A percentile compares a stretch with the other conserved stretches of the same genome.
phyloP scores from a whole-genome alignment of 2,888 invertebrate species.

The Alcis repandata region DNA sequence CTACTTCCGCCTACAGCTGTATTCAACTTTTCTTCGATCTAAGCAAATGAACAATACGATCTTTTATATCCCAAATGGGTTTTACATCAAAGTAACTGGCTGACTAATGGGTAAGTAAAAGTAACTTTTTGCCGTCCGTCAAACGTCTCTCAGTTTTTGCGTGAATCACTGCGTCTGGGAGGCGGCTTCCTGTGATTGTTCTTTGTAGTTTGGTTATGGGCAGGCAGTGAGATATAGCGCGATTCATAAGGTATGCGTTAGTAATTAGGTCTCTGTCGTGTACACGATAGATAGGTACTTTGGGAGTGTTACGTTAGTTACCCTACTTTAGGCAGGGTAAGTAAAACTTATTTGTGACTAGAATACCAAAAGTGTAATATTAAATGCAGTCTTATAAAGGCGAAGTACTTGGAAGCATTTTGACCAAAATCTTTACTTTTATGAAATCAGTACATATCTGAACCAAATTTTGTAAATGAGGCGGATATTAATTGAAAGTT shows the following conservation, averaged over 20 bases:
- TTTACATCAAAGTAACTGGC: background rate
- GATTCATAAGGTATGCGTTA: constrained; percentile 12
- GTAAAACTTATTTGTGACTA: too few species aligned
- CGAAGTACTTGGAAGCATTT: too few species aligned
- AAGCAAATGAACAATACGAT: background rate
- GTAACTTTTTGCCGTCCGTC: background rate
- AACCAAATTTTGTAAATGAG: too few species aligned
- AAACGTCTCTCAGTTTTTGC: constrained; percentile 1
- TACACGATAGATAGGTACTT: too few species aligned
- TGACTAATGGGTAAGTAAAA: background rate
- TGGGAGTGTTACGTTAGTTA: too few species aligned
- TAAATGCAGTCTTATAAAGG: too few species aligned
- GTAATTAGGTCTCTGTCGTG: constrained; percentile 1
- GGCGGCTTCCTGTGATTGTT: constrained; percentile 46
- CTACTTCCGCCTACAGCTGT: too few species aligned
- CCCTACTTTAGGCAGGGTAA: too few species aligned
- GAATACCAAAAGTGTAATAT: too few species aligned
- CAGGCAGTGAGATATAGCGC: constrained; percentile 4
- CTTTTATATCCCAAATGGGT: background rate
- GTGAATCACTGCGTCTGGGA: constrained; percentile 32
- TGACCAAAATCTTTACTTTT: background rate
- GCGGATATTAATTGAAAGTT: too few species aligned
- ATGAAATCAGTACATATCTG: too few species aligned
- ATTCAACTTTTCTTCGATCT: too few species aligned
- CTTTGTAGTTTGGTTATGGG: constrained; percentile 39